Evolutionary conservation across 92 coral and sea anemone genomes (phyloP).

Genomic region (Epizoanthus fatuus): DNA sequence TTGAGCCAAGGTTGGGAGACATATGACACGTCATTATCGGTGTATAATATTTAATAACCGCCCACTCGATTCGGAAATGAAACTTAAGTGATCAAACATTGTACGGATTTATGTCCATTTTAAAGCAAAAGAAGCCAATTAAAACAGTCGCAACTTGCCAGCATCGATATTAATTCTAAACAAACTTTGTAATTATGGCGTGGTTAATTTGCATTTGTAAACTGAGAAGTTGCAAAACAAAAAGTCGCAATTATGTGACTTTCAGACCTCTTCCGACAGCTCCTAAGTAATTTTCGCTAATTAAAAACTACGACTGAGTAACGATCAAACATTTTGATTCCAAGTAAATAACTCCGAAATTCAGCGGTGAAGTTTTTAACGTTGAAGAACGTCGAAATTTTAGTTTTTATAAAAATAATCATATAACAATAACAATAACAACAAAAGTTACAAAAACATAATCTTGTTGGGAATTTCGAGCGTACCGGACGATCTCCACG

Average conservation of each 20-base stretch:
- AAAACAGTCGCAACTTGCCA: neutral
- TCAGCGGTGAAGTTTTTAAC: too few relatives aligned
- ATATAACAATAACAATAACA: neutral
- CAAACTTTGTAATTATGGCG: neutral
- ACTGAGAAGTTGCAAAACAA: constrained; percentile 1
- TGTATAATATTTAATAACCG: constrained; percentile 5
- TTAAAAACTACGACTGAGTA: neutral
- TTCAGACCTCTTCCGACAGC: constrained; percentile 7
- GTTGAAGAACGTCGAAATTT: neutral
- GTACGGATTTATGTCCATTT: neutral
- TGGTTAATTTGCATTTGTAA: constrained; percentile 27
- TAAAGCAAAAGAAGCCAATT: constrained; percentile 15
- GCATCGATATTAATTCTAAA: neutral
- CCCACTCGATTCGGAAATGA: constrained; percentile 9
- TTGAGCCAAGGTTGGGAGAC: too few relatives aligned
- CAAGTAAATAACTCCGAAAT: too few relatives aligned
- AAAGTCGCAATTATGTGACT: constrained; percentile 1
- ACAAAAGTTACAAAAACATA: neutral
- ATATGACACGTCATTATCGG: too few relatives aligned
- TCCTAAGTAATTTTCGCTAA: neutral
- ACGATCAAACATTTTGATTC: neutral
- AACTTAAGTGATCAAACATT: neutral
- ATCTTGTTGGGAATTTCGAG: neutral
- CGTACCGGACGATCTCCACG: neutral
- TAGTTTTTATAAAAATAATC: neutral